Conservation (phyloP, 2,797 vertebrate species). For the Girardinus metallicus region DNA sequence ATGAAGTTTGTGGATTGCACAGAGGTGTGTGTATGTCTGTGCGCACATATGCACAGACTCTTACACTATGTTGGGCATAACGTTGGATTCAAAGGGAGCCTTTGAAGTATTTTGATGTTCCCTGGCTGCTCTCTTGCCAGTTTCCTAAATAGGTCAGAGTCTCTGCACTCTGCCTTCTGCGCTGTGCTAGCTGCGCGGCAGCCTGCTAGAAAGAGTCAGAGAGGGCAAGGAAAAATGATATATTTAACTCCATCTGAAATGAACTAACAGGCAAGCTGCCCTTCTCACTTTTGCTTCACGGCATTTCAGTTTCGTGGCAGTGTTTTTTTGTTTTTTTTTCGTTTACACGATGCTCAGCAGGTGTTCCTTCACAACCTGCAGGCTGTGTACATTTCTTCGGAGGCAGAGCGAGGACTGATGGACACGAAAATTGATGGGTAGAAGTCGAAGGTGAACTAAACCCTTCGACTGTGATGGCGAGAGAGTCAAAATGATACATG, state of each 20-base stretch:
- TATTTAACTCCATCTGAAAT: conserved; percentile 53
- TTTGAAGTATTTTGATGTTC: conserved; percentile 86
- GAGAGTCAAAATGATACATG: background rate
- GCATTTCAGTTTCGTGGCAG: background rate
- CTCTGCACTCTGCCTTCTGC: conserved; percentile 75
- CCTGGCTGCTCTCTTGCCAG: conserved; percentile 82
- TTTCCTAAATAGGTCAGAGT: conserved; percentile 86
- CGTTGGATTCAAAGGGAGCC: conserved; percentile 80
- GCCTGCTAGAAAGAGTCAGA: conserved; percentile 62
- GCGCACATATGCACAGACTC: conserved; percentile 26
- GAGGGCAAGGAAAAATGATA: conserved; percentile 64
- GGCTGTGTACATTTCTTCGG: conserved; percentile 15
- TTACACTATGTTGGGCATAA: conserved; percentile 77
- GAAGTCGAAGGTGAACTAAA: conserved; percentile 14
- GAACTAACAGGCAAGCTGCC: conserved; percentile 21
- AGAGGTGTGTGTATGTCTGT: conserved; percentile 12
- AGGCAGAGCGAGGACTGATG: conserved; percentile 13
- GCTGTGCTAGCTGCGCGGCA: conserved; percentile 62
- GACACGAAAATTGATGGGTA: conserved; percentile 27
- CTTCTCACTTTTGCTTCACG: conserved; percentile 14
- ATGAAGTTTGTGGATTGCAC: conserved; percentile 65
- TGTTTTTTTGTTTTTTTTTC: conserved; percentile 7
- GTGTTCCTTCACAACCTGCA: conserved; percentile 16
- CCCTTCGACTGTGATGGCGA: background rate
- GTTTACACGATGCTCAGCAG: conserved; percentile 18